Percentiles rank a stretch among this genome's conserved stretches.
These are phyloP conservation scores for Drosophila funebris DNA, from an alignment of 1,140 invertebrate species.

Conservation along the genomic window DNA sequence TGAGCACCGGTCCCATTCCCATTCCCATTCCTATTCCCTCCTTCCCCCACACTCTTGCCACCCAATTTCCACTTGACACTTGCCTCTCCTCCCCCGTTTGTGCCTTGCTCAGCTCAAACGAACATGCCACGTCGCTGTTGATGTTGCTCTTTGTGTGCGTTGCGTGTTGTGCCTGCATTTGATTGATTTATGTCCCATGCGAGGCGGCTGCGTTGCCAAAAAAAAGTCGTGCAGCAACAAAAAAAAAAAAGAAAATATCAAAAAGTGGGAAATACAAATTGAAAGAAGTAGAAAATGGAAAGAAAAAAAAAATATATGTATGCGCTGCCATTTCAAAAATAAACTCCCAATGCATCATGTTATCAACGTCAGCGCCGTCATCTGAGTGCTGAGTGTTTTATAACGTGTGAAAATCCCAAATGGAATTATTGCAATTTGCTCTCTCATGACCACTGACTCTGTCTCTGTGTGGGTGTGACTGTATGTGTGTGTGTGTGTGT, in stretches of 20 bases:
- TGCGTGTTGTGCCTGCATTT: conserved; percentile 74
- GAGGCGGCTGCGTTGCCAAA: conserved; percentile 13
- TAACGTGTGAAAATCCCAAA: conserved; percentile 70
- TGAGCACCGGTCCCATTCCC: not conserved
- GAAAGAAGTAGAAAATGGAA: conserved; percentile 33
- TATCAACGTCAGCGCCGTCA: conserved; percentile 46
- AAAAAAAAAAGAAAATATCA: not conserved
- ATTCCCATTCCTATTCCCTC: too few species aligned
- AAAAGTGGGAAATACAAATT: not conserved
- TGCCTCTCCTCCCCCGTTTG: too few species aligned
- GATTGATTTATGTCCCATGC: conserved; percentile 72
- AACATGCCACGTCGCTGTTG: conserved; percentile 20
- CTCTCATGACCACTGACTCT: too few species aligned
- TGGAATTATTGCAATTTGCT: conserved; percentile 66
- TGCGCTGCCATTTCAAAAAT: conserved; percentile 56
- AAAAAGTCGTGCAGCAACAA: conserved; percentile 23
- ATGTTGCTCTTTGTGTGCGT: conserved; percentile 48
- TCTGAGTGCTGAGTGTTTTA: conserved; percentile 72
- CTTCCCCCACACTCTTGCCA: too few species aligned
- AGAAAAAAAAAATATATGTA: conserved; percentile 6
- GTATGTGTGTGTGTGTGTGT: too few species aligned
- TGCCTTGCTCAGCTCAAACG: too few species aligned
- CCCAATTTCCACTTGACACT: too few species aligned
- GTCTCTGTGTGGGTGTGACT: conserved; percentile 3
- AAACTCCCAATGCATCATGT: conserved; percentile 71